Base-by-base conservation (phyloP, 2,797 vertebrate genomes). In the Calcarius lapponicus region DNA sequence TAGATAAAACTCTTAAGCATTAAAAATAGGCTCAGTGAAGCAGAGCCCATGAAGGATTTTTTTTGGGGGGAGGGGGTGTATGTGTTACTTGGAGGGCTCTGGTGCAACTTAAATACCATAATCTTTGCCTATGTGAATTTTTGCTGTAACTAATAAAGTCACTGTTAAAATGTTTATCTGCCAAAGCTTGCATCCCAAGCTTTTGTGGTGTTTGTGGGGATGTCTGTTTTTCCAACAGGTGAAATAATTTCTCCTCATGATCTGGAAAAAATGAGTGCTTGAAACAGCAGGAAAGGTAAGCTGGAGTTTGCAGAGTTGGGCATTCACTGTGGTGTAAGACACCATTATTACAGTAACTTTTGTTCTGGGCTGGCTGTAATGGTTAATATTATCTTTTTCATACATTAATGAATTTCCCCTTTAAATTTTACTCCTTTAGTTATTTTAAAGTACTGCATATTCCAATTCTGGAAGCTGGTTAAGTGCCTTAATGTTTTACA, bases 101-200 rank as follows among this genome's bases (percentile, higher is more conserved):
- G n/a, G 40, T 45, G 12, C 31, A 20, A 32, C 18, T 54, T 28
- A 47, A 57, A n/a, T 36, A 31, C 16, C 2, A 0, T 20, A 1
- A 24, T 73, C 48, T 75, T 66, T 57, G 10, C 25, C 20, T 54
- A 0, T 7, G 15, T 53, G n/a, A 47, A 36, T 40, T 93, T 60
- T 31, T 76, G 19, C 25, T 82, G 21, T 66, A 61, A 42, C 18
- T 70, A 56, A 29, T 67, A 25, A 75, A 70, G 36, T n/a, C n/a
- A 4, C 13, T 13, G 29, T 42, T 70, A 17, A 90, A 88, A 47
- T 32, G 24, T 66, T 54, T 38, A 28, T 64, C 80, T 91, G 29
- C 61, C 58, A 86, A 56, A 48, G 38, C 21, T 53, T 36, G 2
- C 7, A 17, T 61, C 24, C 13, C 40, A 42, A n/a, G 69, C 31